Percentiles rank a stretch among this genome's conserved stretches.
These are phyloP conservation scores for Halcyon chelicuti DNA, from an alignment of 2,797 vertebrate species.

Conservation along the genomic window DNA sequence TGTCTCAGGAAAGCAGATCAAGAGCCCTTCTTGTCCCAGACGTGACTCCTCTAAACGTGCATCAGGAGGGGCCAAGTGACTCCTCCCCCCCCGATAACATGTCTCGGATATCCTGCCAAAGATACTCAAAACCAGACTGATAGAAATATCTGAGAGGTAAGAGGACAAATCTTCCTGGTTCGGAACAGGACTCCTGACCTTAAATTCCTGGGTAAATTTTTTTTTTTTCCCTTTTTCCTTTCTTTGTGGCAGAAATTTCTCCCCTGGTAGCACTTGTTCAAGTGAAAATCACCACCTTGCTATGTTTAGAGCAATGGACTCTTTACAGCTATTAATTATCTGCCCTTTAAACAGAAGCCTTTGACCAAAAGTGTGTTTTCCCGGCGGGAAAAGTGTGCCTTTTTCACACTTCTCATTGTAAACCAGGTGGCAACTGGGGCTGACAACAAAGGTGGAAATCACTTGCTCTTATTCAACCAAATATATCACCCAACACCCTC, in stretches of 20 bases:
- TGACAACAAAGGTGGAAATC: not conserved
- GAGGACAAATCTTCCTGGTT: not conserved
- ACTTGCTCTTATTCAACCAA: not conserved
- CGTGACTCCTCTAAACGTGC: not conserved
- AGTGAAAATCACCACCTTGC: not conserved
- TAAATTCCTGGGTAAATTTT: not conserved
- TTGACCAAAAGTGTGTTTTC: not conserved
- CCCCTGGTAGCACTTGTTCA: not conserved
- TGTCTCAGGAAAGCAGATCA: not conserved
- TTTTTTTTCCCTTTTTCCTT: not conserved
- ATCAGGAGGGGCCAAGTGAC: not conserved
- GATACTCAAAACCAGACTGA: not conserved
- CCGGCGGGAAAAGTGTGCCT: not conserved
- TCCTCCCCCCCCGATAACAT: rapidly evolving
- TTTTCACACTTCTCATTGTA: slow-evolving; percentile 42
- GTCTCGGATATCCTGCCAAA: not conserved
- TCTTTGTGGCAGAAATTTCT: not conserved
- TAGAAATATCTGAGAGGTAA: not conserved
- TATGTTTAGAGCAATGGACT: not conserved
- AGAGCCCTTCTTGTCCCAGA: not conserved
- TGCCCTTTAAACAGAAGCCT: not conserved
- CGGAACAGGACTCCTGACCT: not conserved
- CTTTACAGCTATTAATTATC: slow-evolving; percentile 26
- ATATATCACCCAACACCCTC: not conserved
- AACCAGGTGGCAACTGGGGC: not conserved